Evolutionary conservation across 2,888 invertebrate genomes (phyloP).

Genomic region (Prosopocoilus inquinatus): DNA sequence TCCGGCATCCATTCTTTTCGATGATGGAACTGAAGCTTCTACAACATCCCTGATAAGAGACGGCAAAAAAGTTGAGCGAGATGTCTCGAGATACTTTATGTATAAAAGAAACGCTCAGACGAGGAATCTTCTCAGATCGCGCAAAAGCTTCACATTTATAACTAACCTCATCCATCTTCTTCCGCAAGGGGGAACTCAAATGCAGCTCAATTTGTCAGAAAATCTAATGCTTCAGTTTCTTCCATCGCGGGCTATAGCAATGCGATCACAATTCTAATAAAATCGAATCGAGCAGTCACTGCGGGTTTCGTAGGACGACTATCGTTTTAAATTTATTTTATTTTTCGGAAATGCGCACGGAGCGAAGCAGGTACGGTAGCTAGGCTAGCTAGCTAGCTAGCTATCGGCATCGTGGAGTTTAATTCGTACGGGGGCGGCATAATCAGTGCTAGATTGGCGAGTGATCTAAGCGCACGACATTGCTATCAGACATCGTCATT

Average conservation of each 20-base stretch:
- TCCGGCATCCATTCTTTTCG: slow-evolving; percentile 39
- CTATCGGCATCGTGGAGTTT: slow-evolving; percentile 6
- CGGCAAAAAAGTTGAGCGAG: slow-evolving; percentile 43
- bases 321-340: slow-evolving; percentile 32
- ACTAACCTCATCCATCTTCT: slow-evolving; percentile 57
- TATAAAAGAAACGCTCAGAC: slow-evolving; percentile 50
- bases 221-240: slow-evolving; percentile 49
- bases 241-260: slow-evolving; percentile 30
- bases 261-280: slow-evolving; percentile 33
- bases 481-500: slow-evolving; percentile 44
- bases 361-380: slow-evolving; percentile 11
- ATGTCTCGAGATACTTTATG: slow-evolving; percentile 49
- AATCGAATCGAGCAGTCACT: slow-evolving; percentile 31
- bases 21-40: slow-evolving; percentile 52
- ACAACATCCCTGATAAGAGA: slow-evolving; percentile 51
- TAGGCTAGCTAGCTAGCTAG: background rate
- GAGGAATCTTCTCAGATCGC: slow-evolving; percentile 50
- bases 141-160: slow-evolving; percentile 56
- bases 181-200: slow-evolving; percentile 50
- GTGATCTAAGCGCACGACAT: slow-evolving; percentile 32
- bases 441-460: slow-evolving; percentile 39
- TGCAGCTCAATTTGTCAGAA: slow-evolving; percentile 57
- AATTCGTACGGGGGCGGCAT: slow-evolving; percentile 38
- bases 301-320: slow-evolving; percentile 32
- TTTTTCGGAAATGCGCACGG: slow-evolving; percentile 26